A percentile compares a stretch with the other conserved stretches of the same genome.
Evolutionary conservation across 2,888 invertebrate genomes (phyloP).

Genomic region (Carterocephalus palaemon): DNA sequence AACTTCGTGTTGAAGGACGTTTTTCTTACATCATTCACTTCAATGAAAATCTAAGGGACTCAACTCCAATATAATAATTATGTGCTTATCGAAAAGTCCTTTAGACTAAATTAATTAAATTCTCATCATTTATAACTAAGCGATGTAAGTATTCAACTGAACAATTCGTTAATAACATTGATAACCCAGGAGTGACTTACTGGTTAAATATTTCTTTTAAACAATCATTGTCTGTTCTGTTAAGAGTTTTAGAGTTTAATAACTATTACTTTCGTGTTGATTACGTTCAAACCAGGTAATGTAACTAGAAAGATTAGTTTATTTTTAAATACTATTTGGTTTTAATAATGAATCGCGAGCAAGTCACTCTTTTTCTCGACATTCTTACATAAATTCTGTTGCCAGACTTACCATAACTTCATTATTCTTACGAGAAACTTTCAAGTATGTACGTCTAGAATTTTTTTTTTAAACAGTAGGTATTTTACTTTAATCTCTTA

Average conservation of each 20-base stretch:
- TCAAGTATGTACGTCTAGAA: conserved; percentile 1
- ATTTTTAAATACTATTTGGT: too few species aligned
- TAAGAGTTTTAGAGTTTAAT: too few species aligned
- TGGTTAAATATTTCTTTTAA: too few species aligned
- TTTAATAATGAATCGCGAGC: too few species aligned
- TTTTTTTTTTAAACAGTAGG: conserved; percentile 10
- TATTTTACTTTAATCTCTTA: conserved; percentile 9
- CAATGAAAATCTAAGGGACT: neutral
- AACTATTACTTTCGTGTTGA: too few species aligned
- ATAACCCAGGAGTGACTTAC: conserved; percentile 10
- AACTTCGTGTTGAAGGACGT: neutral
- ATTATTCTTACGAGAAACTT: neutral
- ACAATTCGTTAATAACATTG: neutral
- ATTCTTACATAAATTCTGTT: conserved; percentile 26
- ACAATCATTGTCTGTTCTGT: too few species aligned
- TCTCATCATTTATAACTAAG: conserved; percentile 7
- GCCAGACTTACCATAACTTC: neutral
- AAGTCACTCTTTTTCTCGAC: conserved; percentile 9
- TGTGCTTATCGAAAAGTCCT: conserved; percentile 1
- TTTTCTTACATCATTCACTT: conserved; percentile 5
- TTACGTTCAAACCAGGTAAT: too few species aligned
- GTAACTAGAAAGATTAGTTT: too few species aligned
- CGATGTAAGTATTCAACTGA: conserved; percentile 1
- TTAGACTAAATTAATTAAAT: neutral
- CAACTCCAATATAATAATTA: conserved; percentile 2